These are phyloP conservation scores for Cephalopterus ornatus DNA, from an alignment of 2,113 vertebrate species.

Conservation along the genomic window DNA sequence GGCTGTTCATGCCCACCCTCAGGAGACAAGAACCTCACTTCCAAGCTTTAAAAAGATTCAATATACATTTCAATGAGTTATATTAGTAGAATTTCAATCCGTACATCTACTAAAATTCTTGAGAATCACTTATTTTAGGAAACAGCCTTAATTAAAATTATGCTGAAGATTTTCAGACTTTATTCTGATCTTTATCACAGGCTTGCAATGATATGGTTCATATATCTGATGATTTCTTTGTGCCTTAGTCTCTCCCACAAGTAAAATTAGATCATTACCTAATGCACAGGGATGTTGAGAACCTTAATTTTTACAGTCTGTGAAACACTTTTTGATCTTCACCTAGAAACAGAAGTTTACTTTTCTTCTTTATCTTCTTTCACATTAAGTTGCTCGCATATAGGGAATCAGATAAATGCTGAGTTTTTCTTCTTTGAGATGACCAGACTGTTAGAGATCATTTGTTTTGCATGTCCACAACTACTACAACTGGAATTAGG, in stretches of 20 bases:
- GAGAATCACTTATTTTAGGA: neutral
- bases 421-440: neutral
- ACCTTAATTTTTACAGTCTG: neutral
- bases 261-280: neutral
- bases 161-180: neutral
- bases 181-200: neutral
- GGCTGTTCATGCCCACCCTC: rapidly evolving
- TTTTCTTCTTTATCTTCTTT: slow-evolving; percentile 44
- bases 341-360: neutral
- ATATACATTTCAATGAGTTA: neutral
- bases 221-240: neutral
- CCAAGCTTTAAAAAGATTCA: neutral
- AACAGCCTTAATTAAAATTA: neutral
- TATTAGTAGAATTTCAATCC: neutral
- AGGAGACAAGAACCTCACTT: neutral
- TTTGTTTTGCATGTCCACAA: neutral
- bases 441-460: neutral
- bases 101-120: neutral
- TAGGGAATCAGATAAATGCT: slow-evolving; percentile 14
- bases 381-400: slow-evolving; percentile 43
- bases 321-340: neutral
- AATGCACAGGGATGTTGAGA: neutral
- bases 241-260: neutral
- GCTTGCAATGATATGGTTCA: neutral
- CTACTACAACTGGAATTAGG: neutral